A percentile compares a stretch with the other conserved stretches of the same genome.
These are phyloP conservation scores for Corythaeola cristata DNA, from an alignment of 2,113 vertebrate genomes.

Conservation along the genomic window DNA sequence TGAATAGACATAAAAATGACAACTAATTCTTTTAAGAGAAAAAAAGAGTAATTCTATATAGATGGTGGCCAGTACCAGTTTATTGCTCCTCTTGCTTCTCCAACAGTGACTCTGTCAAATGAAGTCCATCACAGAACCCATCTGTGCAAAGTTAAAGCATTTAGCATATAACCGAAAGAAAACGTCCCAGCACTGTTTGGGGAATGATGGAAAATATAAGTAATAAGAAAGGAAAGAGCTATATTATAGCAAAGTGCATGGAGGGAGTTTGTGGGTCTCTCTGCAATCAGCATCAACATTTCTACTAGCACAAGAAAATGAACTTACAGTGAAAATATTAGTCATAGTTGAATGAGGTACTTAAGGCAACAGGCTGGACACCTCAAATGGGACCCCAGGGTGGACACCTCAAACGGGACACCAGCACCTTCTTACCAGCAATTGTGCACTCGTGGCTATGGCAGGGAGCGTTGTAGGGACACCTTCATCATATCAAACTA, in stretches of 20 bases:
- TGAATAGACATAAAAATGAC: background rate
- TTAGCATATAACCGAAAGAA: background rate
- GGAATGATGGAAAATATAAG: slow-evolving; percentile 41
- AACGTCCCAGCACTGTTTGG: slow-evolving; percentile 25
- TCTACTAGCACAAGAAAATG: background rate
- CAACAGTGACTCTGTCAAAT: background rate
- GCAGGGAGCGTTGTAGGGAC: background rate
- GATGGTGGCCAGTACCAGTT: background rate
- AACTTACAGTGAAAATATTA: background rate
- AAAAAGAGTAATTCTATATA: background rate
- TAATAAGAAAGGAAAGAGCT: slow-evolving; percentile 9
- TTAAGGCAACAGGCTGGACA: background rate
- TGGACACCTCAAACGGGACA: background rate
- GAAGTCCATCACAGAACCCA: background rate
- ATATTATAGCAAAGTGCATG: background rate
- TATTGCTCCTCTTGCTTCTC: background rate
- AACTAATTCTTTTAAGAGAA: background rate
- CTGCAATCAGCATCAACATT: slow-evolving; percentile 25
- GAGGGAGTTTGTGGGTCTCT: slow-evolving; percentile 13
- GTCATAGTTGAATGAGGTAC: background rate
- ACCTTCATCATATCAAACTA: background rate
- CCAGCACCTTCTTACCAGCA: background rate
- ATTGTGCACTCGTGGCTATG: no score
- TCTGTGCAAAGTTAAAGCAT: slow-evolving; percentile 36
- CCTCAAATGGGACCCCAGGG: background rate